Percentiles rank a stretch among this genome's conserved stretches.
These are phyloP conservation scores for Danio kyathit DNA, from an alignment of 2,797 vertebrate species.

Conservation along the genomic window DNA sequence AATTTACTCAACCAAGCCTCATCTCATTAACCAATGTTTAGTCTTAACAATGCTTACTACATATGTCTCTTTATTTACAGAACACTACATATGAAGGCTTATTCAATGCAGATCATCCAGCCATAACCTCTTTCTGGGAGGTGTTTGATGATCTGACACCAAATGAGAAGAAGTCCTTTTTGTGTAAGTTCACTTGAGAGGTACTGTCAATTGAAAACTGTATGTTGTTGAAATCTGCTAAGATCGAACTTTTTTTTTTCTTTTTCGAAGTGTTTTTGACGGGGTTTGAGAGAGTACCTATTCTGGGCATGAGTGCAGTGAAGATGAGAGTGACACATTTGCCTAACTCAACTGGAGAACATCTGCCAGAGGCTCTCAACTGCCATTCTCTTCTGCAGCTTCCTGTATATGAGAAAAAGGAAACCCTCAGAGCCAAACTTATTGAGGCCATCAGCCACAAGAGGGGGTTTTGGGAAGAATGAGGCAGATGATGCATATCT, in stretches of 20 bases:
- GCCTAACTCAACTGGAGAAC: conserved; percentile 59
- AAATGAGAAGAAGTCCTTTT: conserved; percentile 75
- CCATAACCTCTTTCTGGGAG: conserved; percentile 76
- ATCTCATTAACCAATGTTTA: no score
- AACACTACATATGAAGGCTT: conserved; percentile 52
- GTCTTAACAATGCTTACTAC: no score
- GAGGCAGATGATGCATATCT: neutral
- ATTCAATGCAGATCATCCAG: conserved; percentile 63
- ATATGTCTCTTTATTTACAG: conserved; percentile 66
- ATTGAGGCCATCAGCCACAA: conserved; percentile 63
- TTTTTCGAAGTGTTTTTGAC: conserved; percentile 74
- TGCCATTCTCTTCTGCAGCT: conserved; percentile 69
- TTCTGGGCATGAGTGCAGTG: conserved; percentile 69
- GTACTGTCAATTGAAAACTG: no score
- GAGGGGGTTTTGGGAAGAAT: conserved; percentile 69
- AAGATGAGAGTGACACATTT: conserved; percentile 64
- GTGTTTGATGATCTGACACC: conserved; percentile 72
- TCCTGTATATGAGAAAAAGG: conserved; percentile 68
- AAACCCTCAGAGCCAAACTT: conserved; percentile 70
- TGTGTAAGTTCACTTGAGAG: conserved; percentile 76
- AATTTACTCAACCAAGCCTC: no score
- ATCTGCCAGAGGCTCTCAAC: conserved; percentile 71
- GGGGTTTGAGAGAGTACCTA: conserved; percentile 75
- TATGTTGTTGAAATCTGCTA: no score
- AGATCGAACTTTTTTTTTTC: no score